phyloP scores from a whole-genome alignment of 2,113 vertebrate genomes.

The Istiophorus platypterus region DNA sequence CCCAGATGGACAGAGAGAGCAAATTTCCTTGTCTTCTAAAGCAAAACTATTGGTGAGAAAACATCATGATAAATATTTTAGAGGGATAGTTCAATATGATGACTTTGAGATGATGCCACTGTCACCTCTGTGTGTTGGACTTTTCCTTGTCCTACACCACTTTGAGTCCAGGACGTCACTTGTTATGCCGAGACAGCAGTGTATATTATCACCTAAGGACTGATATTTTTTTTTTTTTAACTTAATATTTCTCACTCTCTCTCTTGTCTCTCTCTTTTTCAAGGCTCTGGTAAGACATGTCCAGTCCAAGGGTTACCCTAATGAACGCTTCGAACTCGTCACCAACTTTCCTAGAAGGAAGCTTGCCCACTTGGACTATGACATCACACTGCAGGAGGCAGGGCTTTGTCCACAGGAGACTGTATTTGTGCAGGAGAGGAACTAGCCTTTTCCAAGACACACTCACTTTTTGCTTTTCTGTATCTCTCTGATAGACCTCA shows the following conservation, averaged over 20 bases:
- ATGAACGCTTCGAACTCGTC: constrained; percentile 98
- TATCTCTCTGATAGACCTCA: constrained; percentile 73
- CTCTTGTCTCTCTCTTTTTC: not conserved
- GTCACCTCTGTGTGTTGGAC: not conserved
- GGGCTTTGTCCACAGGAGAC: constrained; percentile 99
- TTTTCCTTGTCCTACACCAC: not conserved
- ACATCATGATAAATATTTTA: not conserved
- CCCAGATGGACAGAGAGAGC: constrained; percentile 98
- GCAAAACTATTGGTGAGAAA: constrained; percentile 93
- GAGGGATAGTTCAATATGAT: not conserved
- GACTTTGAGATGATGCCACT: not conserved
- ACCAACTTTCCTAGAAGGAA: constrained; percentile 99
- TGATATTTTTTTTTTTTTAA: not conserved
- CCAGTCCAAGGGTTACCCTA: constrained; percentile 97
- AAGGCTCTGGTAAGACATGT: constrained; percentile 97
- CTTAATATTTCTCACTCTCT: not conserved
- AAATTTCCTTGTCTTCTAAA: constrained; percentile 95
- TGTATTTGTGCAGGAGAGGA: constrained; percentile 99
- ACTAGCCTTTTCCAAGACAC: constrained; percentile 86
- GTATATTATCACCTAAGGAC: not conserved
- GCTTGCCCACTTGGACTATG: constrained; percentile 99
- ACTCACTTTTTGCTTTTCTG: constrained; percentile 70
- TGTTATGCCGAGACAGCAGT: not conserved
- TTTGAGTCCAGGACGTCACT: not conserved
- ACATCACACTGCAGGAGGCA: constrained; percentile 97